Percentiles rank a stretch among this genome's conserved stretches.
Evolutionary conservation across 1,140 invertebrate genomes (phyloP).

Genomic region (Habropoda laboriosa): DNA sequence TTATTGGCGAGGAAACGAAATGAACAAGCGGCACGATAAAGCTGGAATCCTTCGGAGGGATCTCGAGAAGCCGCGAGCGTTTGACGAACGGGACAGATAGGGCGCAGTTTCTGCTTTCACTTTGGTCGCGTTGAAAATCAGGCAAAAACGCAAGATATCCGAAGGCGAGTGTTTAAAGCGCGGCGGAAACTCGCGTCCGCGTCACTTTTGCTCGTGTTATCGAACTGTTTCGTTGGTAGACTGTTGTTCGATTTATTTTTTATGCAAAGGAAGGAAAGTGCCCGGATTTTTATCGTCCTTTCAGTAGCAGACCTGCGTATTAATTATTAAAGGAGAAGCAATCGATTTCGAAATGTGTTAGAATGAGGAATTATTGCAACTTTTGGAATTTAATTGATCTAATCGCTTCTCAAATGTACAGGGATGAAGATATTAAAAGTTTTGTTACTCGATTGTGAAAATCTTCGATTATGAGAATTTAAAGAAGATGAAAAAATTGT

Average conservation of each 20-base stretch:
- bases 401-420: too few relatives aligned
- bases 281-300: not conserved
- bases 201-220: not conserved
- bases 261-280: not conserved
- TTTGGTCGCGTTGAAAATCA: not conserved
- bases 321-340: too few relatives aligned
- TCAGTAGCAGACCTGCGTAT: too few relatives aligned
- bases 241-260: not conserved
- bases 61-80: slow-evolving; percentile 2
- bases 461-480: too few relatives aligned
- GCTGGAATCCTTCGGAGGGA: slow-evolving; percentile 14
- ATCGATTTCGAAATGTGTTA: too few relatives aligned
- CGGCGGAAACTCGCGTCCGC: slow-evolving; percentile 10
- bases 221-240: not conserved
- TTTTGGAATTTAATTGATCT: too few relatives aligned
- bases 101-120: slow-evolving; percentile 42
- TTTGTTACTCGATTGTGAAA: too few relatives aligned
- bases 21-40: slow-evolving; percentile 26
- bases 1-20: slow-evolving; percentile 28
- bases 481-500: too few relatives aligned
- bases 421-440: too few relatives aligned
- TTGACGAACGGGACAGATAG: slow-evolving; percentile 40
- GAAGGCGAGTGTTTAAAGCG: slow-evolving; percentile 12
- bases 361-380: too few relatives aligned
- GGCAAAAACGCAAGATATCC: slow-evolving; percentile 20